A percentile compares a stretch with the other conserved stretches of the same genome.
Evolutionary conservation across 1,140 invertebrate species (phyloP).

Genomic region (Magallana gigas): DNA sequence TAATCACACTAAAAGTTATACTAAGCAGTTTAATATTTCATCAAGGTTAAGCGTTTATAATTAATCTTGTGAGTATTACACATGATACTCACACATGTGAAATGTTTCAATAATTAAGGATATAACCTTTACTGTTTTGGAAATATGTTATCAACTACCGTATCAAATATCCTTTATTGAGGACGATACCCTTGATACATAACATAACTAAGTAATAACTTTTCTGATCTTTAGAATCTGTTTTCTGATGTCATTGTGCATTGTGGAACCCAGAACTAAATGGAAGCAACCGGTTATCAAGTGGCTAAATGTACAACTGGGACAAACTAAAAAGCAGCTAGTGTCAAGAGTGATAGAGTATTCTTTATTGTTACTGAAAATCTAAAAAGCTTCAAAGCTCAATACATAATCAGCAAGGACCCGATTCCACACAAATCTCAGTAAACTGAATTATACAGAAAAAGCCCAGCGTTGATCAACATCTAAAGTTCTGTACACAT

Average conservation of each 20-base stretch:
- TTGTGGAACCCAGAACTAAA: neutral
- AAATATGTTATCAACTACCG: neutral
- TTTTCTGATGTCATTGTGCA: neutral
- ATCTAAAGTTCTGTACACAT: neutral
- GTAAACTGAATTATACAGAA: neutral
- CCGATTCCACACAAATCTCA: neutral
- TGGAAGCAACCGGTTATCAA: neutral
- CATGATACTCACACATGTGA: too few relatives aligned
- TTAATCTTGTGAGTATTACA: too few relatives aligned
- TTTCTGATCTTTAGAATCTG: neutral
- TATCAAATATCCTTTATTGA: neutral
- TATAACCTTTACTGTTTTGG: neutral
- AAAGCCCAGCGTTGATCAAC: neutral
- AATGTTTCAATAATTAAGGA: too few relatives aligned
- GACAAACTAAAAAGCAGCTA: neutral
- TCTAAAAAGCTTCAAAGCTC: conserved; percentile 12
- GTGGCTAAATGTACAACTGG: conserved; percentile 17
- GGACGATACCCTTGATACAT: conserved; percentile 19
- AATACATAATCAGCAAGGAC: neutral
- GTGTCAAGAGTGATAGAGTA: neutral
- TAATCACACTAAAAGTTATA: too few relatives aligned
- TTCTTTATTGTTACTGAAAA: neutral
- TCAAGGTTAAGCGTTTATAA: too few relatives aligned
- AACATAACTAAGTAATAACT: neutral
- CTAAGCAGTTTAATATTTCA: too few relatives aligned